Conservation (phyloP, 2,113 vertebrate species). For the Sigmodon hispidus region DNA sequence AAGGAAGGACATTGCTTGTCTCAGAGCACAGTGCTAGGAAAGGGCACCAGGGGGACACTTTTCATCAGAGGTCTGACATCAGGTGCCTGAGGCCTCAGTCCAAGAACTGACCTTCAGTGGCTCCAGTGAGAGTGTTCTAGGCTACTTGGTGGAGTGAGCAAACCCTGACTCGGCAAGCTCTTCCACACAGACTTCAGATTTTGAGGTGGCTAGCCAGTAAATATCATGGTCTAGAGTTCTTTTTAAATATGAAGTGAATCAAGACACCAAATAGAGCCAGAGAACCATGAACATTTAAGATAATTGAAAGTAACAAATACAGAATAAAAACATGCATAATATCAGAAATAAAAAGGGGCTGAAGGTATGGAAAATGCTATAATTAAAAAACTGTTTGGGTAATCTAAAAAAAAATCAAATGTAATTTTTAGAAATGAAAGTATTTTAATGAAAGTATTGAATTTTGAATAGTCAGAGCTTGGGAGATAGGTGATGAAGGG, state of each 20-base stretch:
- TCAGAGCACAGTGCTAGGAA: neutral
- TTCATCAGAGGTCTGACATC: neutral
- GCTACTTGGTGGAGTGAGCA: neutral
- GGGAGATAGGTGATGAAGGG: neutral
- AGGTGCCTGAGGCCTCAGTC: neutral
- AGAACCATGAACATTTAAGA: neutral
- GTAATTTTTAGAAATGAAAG: conserved; percentile 26
- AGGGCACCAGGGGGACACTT: no score
- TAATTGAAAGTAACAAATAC: conserved; percentile 18
- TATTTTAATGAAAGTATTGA: neutral
- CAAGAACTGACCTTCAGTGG: neutral
- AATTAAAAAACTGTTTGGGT: neutral
- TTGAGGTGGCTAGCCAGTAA: neutral
- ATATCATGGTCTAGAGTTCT: neutral
- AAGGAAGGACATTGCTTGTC: neutral
- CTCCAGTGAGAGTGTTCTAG: neutral
- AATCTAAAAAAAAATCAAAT: neutral
- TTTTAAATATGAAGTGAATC: neutral
- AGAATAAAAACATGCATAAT: neutral
- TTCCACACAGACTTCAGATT: neutral
- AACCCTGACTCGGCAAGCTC: neutral
- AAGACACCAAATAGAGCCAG: neutral
- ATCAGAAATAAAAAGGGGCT: neutral
- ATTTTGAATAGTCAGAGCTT: neutral
- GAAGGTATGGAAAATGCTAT: neutral